phyloP scores from a whole-genome alignment of 92 coral and sea anemone genomes.

The Siderastrea radians region DNA sequence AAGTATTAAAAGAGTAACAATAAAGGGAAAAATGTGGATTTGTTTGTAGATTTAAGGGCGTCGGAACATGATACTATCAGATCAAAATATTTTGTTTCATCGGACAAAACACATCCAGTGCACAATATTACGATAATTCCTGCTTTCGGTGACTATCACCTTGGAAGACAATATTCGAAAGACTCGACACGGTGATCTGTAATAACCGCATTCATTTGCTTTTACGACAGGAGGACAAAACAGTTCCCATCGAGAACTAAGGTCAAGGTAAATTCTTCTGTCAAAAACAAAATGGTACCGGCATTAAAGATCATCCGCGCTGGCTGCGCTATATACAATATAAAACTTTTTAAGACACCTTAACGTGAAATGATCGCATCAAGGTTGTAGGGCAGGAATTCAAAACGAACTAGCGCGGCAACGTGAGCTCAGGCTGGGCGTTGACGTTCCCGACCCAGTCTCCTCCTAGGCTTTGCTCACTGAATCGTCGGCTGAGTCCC shows the following conservation, averaged over 20 bases:
- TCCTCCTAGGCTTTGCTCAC: no score
- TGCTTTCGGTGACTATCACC: neutral
- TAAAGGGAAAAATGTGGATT: neutral
- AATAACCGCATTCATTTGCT: neutral
- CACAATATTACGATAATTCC: neutral
- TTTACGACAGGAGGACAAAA: neutral
- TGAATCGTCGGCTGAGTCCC: no score
- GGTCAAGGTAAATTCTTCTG: neutral
- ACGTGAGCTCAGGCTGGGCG: no score
- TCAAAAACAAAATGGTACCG: neutral
- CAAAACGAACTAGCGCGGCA: no score
- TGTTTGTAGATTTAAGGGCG: neutral
- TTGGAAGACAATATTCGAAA: neutral
- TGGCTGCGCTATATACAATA: neutral
- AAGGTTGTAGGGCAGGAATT: neutral
- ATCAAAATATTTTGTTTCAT: neutral
- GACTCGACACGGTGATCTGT: neutral
- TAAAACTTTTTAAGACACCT: neutral
- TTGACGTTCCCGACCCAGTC: no score
- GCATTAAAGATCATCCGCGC: neutral
- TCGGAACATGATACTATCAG: neutral
- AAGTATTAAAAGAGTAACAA: no score
- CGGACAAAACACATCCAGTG: neutral
- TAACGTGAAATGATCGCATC: neutral
- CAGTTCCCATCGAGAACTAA: neutral